Conservation (phyloP, 2,888 invertebrate genomes). For the Trichopoda pennipes region DNA sequence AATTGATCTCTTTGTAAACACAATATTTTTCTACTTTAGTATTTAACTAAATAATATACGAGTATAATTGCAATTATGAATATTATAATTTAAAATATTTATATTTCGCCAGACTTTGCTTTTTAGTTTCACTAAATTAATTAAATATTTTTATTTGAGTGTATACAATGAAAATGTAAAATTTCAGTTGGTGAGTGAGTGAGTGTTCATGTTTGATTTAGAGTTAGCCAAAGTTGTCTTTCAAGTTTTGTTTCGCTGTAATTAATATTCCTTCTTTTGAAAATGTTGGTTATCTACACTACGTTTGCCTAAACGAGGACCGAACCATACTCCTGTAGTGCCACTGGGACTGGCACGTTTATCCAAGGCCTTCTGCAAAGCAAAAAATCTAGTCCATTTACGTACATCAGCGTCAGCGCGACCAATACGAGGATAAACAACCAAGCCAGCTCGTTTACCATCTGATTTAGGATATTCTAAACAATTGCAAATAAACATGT, state of each 20-base stretch:
- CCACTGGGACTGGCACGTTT: constrained; percentile 79
- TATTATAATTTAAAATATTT: constrained; percentile 39
- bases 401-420: constrained; percentile 78
- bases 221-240: constrained; percentile 44
- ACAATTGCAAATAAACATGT: not conserved
- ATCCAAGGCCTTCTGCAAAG: constrained; percentile 78
- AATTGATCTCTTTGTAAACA: constrained; percentile 73
- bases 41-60: not conserved
- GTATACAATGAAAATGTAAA: constrained; percentile 22
- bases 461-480: constrained; percentile 77
- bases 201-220: constrained; percentile 29
- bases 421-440: constrained; percentile 82
- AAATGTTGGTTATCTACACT: constrained; percentile 71
- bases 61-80: not conserved
- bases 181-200: constrained; percentile 23
- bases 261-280: constrained; percentile 64
- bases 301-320: constrained; percentile 84
- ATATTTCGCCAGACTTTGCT: constrained; percentile 26
- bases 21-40: not conserved
- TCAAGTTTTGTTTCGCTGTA: not conserved
- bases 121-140: constrained; percentile 25
- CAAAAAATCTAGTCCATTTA: constrained; percentile 78
- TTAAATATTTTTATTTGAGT: constrained; percentile 27
- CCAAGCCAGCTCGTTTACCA: constrained; percentile 80
- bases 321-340: constrained; percentile 85